Conservation (phyloP, 2,113 vertebrate species). For the Heterocephalus glaber region DNA sequence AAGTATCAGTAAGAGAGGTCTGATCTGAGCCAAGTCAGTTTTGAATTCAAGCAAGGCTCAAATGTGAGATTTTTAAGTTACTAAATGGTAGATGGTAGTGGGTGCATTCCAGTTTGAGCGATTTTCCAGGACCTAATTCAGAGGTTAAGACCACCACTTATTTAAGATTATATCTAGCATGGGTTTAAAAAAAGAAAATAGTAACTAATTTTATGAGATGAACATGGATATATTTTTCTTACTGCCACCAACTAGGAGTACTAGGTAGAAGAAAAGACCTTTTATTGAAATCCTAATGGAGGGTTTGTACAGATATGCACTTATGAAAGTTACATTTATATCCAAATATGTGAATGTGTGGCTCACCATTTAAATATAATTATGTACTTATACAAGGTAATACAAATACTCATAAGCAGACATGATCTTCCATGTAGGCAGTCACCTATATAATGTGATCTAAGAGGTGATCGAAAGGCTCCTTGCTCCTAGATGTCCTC, state of each 20-base stretch:
- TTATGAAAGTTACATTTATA: constrained; percentile 53
- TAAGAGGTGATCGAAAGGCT: constrained; percentile 41
- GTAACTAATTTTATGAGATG: constrained; percentile 57
- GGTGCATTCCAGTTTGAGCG: not conserved
- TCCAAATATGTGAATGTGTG: constrained; percentile 44
- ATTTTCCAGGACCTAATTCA: not conserved
- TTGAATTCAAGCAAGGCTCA: constrained; percentile 6
- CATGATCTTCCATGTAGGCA: not conserved
- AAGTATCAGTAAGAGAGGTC: not conserved
- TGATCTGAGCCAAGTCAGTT: not conserved
- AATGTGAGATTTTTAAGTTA: constrained; percentile 3
- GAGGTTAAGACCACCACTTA: constrained; percentile 12
- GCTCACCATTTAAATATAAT: constrained; percentile 63
- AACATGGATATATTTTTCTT: constrained; percentile 4
- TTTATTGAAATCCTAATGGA: constrained; percentile 69
- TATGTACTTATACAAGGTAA: constrained; percentile 44
- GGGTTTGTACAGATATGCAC: constrained; percentile 25
- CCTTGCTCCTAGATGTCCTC: not conserved
- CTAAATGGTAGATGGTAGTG: not conserved
- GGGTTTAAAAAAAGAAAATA: constrained; percentile 36
- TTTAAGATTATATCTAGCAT: constrained; percentile 43
- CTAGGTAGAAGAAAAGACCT: constrained; percentile 25
- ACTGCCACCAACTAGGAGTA: constrained; percentile 53
- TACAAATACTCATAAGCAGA: constrained; percentile 51
- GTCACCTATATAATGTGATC: constrained; percentile 18